Evolutionary conservation across 2,113 vertebrate genomes (phyloP).

Genomic region (Physeter macrocephalus): DNA sequence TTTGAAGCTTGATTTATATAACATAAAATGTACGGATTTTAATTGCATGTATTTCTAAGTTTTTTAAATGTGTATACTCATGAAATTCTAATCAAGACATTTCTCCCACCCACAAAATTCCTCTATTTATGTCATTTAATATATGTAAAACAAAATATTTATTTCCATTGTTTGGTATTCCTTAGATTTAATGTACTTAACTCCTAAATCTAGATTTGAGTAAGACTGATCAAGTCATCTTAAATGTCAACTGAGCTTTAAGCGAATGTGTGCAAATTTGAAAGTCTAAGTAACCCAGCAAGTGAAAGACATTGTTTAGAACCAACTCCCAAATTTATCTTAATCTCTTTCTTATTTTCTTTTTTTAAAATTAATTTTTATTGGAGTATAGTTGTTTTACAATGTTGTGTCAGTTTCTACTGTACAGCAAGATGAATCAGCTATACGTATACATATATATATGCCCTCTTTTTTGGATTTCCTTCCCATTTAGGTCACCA

Average conservation of each 20-base stretch:
- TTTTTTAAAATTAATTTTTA: too few species aligned
- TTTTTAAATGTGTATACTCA: neutral
- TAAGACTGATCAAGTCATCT: neutral
- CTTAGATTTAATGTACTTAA: neutral
- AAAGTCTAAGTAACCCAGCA: neutral
- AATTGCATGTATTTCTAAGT: neutral
- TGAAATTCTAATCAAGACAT: neutral
- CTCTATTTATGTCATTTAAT: neutral
- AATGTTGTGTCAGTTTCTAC: too few species aligned
- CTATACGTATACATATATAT: too few species aligned
- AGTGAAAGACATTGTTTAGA: neutral
- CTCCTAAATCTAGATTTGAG: neutral
- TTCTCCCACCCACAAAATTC: neutral
- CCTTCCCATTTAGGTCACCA: too few species aligned
- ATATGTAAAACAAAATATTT: neutral
- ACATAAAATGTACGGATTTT: neutral
- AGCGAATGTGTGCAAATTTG: neutral
- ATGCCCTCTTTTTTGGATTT: too few species aligned
- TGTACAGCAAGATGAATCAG: too few species aligned
- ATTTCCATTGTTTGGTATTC: neutral
- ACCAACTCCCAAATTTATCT: neutral
- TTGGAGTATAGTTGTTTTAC: too few species aligned
- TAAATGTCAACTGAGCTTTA: neutral
- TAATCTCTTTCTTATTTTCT: neutral
- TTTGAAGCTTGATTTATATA: neutral